These are phyloP conservation scores for Globia sparganii DNA, from an alignment of 2,888 invertebrate genomes.

Conservation along the genomic window DNA sequence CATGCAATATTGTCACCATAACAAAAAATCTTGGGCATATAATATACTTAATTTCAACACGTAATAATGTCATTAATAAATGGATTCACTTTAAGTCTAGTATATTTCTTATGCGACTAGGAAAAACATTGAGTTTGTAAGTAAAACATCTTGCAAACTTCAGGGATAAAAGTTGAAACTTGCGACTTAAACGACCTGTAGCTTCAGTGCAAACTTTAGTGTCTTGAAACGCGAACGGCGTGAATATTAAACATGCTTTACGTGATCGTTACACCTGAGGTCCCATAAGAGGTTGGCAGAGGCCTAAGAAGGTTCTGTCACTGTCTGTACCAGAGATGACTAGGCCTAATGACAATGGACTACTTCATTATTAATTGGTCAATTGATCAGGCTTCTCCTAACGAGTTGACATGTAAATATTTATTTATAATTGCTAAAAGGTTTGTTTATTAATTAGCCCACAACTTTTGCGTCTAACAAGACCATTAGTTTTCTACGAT, in stretches of 20 bases:
- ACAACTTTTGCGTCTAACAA: background rate
- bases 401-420: background rate
- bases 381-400: constrained; percentile 2
- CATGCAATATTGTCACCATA: constrained; percentile 39
- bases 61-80: constrained; percentile 8
- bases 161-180: constrained; percentile 44
- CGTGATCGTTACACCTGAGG: constrained; percentile 41
- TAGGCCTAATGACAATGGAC: background rate
- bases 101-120: background rate
- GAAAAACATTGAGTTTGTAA: constrained; percentile 36
- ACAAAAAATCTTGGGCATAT: constrained; percentile 3
- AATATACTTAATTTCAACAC: constrained; percentile 9
- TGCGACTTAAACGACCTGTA: constrained; percentile 52
- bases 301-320: constrained; percentile 6
- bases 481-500: background rate
- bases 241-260: constrained; percentile 39
- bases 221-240: constrained; percentile 38
- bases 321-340: background rate
- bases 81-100: background rate
- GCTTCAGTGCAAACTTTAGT: constrained; percentile 43
- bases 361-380: constrained; percentile 3
- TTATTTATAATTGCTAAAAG: background rate
- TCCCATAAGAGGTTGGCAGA: background rate
- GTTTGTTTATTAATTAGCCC: background rate
- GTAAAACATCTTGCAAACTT: constrained; percentile 34